A percentile compares a stretch with the other conserved stretches of the same genome.
Conservation (phyloP, 1,140 invertebrate genomes). For the Zeugodacus cucurbitae region DNA sequence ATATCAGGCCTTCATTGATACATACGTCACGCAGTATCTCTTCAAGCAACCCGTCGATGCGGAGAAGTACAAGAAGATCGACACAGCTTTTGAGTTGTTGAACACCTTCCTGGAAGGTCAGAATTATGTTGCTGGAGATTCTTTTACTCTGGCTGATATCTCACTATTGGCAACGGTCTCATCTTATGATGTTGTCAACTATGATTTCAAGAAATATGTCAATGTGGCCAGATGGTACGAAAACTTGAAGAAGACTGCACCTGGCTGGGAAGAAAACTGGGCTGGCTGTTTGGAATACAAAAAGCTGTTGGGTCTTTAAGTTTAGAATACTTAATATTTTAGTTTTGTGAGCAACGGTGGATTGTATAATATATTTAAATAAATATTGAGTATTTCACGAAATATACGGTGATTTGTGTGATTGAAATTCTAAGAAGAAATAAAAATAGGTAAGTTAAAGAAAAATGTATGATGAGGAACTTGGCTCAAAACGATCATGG, state of each 20-base stretch:
- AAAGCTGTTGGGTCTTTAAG: constrained; percentile 25
- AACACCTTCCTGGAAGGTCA: constrained; percentile 74
- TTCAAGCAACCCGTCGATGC: constrained; percentile 71
- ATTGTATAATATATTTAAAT: neutral
- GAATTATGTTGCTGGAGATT: constrained; percentile 73
- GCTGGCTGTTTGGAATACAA: constrained; percentile 69
- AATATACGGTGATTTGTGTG: neutral
- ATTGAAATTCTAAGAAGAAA: too few species aligned
- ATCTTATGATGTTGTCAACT: constrained; percentile 74
- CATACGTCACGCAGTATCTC: constrained; percentile 77
- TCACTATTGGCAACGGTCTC: constrained; percentile 71
- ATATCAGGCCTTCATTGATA: constrained; percentile 70
- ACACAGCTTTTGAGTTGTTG: constrained; percentile 72
- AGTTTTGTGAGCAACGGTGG: neutral
- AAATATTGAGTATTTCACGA: neutral
- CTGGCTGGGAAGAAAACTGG: constrained; percentile 79
- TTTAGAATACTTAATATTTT: neutral
- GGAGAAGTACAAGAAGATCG: constrained; percentile 72
- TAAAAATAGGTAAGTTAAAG: too few species aligned
- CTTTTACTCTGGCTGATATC: constrained; percentile 79
- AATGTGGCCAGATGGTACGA: constrained; percentile 78
- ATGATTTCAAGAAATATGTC: constrained; percentile 73
- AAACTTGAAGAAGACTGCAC: constrained; percentile 73
- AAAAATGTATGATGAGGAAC: too few species aligned
- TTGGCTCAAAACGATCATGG: too few species aligned